Evolutionary conservation across 2,797 vertebrate genomes (phyloP), one percentile per base, ranked within the genome.

Genomic region (Nyctalus aviator): DNA sequence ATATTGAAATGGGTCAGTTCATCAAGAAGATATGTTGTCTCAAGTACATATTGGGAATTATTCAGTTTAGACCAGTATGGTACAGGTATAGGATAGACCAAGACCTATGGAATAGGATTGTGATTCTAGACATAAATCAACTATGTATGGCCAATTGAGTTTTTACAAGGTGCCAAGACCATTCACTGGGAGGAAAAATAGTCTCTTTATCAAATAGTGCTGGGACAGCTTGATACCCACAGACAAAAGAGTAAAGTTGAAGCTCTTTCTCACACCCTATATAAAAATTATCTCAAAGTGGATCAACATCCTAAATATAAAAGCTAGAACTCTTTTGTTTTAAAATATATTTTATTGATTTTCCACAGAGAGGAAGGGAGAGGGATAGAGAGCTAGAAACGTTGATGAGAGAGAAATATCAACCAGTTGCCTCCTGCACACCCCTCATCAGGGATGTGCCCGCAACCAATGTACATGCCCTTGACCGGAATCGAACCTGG

Each of bases 1-100:
- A 4, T 73, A 30, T 66, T 85, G 79, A 53, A 59, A 78, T 57
- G 30, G 35, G 30, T 71, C 21, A 85, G 35, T 92, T 94, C 10
- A 41, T 66, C n/a, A 41, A 77, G 82, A 92, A 92, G 46, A 82
- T 62, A 66, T 8, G 7, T 48, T 90, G 83, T 87, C 37, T 92
- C 37, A 90, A 94, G 53, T 71, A 64, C 27, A 41, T 32, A 64
- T 32, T 30, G 64, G 76, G 0, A 69, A 12, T 76, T 94, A 23
- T 68, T 20, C 46, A 86, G n/a, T 41, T 64, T 35, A 59, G 53
- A 57, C n/a, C 25, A 50, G 21, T 68, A 6, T 57, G 55, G 72
- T 50, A 17, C 32, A 79, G 50, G 20, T 57, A 66, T 46, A 32
- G 13, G 57, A 14, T n/a, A 88, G 11, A 72, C 17, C 3, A 13